phyloP scores from a whole-genome alignment of 2,888 invertebrate species.

The Mystacides longicornis region DNA sequence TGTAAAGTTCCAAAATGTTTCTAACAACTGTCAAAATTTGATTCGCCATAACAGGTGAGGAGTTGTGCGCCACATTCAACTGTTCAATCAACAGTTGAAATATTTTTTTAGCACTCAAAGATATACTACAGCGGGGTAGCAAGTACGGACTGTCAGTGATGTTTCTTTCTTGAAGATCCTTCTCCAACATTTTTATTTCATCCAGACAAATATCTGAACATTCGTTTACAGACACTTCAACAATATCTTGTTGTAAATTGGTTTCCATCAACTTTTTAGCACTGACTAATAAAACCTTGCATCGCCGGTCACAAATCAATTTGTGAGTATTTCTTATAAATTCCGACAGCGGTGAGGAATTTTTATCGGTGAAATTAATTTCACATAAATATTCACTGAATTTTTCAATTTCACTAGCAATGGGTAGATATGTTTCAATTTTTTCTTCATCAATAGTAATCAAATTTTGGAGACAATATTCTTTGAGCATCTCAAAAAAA shows the following conservation, averaged over 20 bases:
- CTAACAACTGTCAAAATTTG: slow-evolving; percentile 39
- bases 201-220: slow-evolving; percentile 25
- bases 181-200: slow-evolving; percentile 21
- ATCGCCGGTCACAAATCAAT: slow-evolving; percentile 43
- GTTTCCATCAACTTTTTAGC: slow-evolving; percentile 36
- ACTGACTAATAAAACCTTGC: slow-evolving; percentile 40
- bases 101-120: slow-evolving; percentile 39
- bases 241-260: slow-evolving; percentile 38
- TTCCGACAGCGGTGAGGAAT: slow-evolving; percentile 39
- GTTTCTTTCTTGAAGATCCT: slow-evolving; percentile 13
- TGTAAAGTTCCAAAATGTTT: slow-evolving; percentile 44
- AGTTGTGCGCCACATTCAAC: slow-evolving; percentile 39
- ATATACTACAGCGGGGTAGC: slow-evolving; percentile 41
- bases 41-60: slow-evolving; percentile 38
- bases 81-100: slow-evolving; percentile 39
- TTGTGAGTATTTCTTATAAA: slow-evolving; percentile 42
- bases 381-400: slow-evolving; percentile 45
- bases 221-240: slow-evolving; percentile 31
- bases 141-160: slow-evolving; percentile 37
- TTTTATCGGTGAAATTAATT: slow-evolving; percentile 39
- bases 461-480: slow-evolving; percentile 41
- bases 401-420: slow-evolving; percentile 40
- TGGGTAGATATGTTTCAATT: slow-evolving; percentile 39
- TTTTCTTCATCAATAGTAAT: slow-evolving; percentile 41
- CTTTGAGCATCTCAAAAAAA: slow-evolving; percentile 43